Percentiles rank a stretch among this genome's conserved stretches.
These are phyloP conservation scores for Ophiodon elongatus DNA, from an alignment of 2,113 vertebrate species.

Conservation along the genomic window DNA sequence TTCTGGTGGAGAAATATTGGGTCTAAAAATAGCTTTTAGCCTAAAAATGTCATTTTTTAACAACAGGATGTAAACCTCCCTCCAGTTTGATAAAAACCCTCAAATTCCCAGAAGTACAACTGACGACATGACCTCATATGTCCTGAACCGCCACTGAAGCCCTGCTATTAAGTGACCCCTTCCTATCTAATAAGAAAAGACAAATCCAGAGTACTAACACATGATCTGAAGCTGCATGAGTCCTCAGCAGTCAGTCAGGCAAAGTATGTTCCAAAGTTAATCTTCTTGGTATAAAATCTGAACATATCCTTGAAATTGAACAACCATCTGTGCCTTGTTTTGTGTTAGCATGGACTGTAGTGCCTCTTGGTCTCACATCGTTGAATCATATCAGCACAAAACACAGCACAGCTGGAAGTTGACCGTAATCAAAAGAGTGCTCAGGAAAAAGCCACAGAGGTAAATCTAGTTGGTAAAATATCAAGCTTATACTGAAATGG, in stretches of 20 bases:
- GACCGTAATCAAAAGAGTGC: constrained; percentile 17
- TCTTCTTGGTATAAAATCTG: not conserved
- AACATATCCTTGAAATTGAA: constrained; percentile 15
- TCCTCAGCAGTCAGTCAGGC: not conserved
- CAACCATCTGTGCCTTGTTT: constrained; percentile 13
- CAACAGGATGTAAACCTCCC: not conserved
- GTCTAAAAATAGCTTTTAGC: not conserved
- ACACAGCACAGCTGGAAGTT: constrained; percentile 32
- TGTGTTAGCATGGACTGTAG: not conserved
- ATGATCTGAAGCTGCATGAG: not conserved
- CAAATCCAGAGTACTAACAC: not conserved
- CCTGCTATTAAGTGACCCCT: not conserved
- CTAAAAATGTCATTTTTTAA: not conserved
- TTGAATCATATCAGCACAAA: constrained; percentile 38
- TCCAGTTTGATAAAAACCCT: not conserved
- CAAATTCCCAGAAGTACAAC: not conserved
- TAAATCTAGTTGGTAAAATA: constrained; percentile 2
- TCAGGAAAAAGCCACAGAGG: not conserved
- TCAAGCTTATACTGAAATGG: not conserved
- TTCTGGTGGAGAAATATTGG: not conserved
- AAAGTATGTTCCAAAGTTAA: not conserved
- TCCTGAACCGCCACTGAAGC: not conserved
- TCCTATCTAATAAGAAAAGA: not conserved
- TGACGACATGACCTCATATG: not conserved
- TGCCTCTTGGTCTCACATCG: not conserved